These are phyloP conservation scores for Andrena dorsata DNA, from an alignment of 2,888 invertebrate genomes.

Conservation along the genomic window DNA sequence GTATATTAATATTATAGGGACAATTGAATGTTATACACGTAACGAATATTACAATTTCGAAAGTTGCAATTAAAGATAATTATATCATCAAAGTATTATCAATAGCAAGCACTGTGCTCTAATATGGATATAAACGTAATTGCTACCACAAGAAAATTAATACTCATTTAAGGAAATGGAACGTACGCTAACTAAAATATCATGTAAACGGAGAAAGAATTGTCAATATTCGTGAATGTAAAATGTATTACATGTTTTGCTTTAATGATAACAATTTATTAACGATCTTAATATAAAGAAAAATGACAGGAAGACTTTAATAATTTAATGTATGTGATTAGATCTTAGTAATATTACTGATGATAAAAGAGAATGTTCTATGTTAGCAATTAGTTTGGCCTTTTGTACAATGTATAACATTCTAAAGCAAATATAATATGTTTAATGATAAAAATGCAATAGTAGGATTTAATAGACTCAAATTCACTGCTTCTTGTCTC, in stretches of 20 bases:
- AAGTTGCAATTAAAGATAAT: slow-evolving; percentile 6
- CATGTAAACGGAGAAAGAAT: slow-evolving; percentile 3
- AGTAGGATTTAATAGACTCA: slow-evolving; percentile 30
- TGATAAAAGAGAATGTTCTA: slow-evolving; percentile 19
- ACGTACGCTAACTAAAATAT: slow-evolving; percentile 11
- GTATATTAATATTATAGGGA: slow-evolving; percentile 27
- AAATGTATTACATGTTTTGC: slow-evolving; percentile 26
- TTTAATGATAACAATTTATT: slow-evolving; percentile 24
- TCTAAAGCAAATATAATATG: slow-evolving; percentile 40
- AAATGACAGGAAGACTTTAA: not conserved
- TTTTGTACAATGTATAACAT: slow-evolving; percentile 59
- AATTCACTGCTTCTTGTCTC: slow-evolving; percentile 34
- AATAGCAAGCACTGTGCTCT: slow-evolving; percentile 24
- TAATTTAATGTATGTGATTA: slow-evolving; percentile 15
- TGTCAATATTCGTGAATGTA: slow-evolving; percentile 3
- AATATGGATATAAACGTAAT: slow-evolving; percentile 12
- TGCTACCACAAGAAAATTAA: slow-evolving; percentile 7
- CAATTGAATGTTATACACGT: slow-evolving; percentile 59
- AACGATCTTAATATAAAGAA: slow-evolving; percentile 23
- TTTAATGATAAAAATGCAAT: slow-evolving; percentile 31
- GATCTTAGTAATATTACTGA: slow-evolving; percentile 18
- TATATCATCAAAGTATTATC: slow-evolving; percentile 1
- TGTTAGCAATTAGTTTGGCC: slow-evolving; percentile 33
- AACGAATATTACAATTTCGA: slow-evolving; percentile 28
- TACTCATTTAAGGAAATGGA: not conserved